Evolutionary conservation across 2,888 invertebrate genomes (phyloP), one percentile per base, ranked within the genome.

Genomic region (Bombylius discolor): DNA sequence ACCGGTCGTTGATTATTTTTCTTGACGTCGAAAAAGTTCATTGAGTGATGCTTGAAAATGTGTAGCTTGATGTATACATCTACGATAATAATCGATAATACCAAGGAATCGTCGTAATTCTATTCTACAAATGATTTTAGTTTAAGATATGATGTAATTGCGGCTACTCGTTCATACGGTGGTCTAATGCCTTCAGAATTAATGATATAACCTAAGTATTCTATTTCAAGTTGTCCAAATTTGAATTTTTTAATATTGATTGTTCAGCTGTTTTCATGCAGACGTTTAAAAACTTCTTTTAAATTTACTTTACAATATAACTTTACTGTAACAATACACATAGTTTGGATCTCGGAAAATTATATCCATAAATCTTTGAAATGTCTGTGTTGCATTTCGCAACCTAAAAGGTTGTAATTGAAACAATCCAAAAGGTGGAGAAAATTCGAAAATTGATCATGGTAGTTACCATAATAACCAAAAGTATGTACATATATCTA

Each of bases 371-470:
- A 42, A 31, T 39, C 53, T 6, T 32, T 56, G 44, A 36, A 45
- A 55, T 34, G 45, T 55, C 44, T 56, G 54, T 5, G 45, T 56
- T 32, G 55, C 51, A 51, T 47, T 51, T 23, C 46, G 46, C 14
- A 51, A 13, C 23, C 51, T 44, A 31, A 51, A 51, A 7, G 51
- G 51, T 44, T 42, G 39, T 14, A 44, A 51, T 14, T 51, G 44
- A 13, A 44, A 51, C 2, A 50, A 36, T 36, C 50, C 50, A 39
- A 50, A 50, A 12, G 50, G 50, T 11, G 50, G n/a, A n/a, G n/a
- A n/a, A n/a, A n/a, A n/a, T n/a, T n/a, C n/a, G n/a, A n/a, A n/a
- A n/a, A n/a, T n/a, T n/a, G n/a, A n/a, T n/a, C n/a, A n/a, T n/a
- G n/a, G n/a, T n/a, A n/a, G n/a, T n/a, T n/a, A n/a, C n/a, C n/a